phyloP scores from a whole-genome alignment of 2,797 vertebrate species.

The Lates japonicus region DNA sequence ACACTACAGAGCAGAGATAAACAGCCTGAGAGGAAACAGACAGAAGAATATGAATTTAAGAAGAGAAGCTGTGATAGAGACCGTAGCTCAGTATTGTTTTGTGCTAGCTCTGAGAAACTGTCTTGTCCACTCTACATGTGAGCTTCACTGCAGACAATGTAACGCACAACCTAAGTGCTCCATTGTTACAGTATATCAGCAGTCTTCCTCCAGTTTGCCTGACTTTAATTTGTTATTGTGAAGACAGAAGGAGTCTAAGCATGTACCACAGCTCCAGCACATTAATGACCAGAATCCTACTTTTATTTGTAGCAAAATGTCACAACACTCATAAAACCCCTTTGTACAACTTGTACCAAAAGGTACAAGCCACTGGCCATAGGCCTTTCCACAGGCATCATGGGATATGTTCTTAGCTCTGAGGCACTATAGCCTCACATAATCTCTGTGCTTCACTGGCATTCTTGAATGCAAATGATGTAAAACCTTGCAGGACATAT shows the following conservation, averaged over 20 bases:
- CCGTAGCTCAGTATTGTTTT: no score
- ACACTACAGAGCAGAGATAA: no score
- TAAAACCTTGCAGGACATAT: constrained; percentile 19
- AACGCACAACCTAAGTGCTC: no score
- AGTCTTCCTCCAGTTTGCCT: no score
- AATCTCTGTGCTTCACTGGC: constrained; percentile 6
- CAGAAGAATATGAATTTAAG: no score
- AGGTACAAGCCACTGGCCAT: not conserved
- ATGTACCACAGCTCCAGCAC: not conserved
- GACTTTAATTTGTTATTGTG: not conserved
- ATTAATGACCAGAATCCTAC: not conserved
- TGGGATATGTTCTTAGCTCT: not conserved
- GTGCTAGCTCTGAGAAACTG: no score
- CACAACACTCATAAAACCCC: not conserved
- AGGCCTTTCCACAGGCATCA: constrained; percentile 3
- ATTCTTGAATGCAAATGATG: constrained; percentile 10
- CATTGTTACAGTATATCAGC: no score
- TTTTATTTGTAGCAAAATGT: not conserved
- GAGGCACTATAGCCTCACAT: not conserved
- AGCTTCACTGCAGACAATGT: no score
- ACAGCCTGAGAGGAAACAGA: no score
- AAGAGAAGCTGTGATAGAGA: no score
- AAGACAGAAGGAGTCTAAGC: not conserved
- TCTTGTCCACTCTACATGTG: no score
- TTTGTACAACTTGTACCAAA: constrained; percentile 9